Conservation (phyloP, 2,888 invertebrate genomes). For the Mimas tiliae region DNA sequence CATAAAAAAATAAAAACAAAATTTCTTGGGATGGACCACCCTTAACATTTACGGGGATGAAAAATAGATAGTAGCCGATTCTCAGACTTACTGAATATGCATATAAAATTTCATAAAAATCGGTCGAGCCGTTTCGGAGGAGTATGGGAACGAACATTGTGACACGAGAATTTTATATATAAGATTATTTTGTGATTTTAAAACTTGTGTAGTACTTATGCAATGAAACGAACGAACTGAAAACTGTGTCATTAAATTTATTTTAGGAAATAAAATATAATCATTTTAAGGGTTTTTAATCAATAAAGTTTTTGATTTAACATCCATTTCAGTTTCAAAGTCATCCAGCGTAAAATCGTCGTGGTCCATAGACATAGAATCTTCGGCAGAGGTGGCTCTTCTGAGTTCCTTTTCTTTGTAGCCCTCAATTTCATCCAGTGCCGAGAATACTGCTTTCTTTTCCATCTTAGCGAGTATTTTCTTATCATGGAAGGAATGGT, state of each 20-base stretch:
- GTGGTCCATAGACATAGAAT: slow-evolving; percentile 36
- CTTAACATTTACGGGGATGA: too few species aligned
- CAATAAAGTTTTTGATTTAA: not conserved
- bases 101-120: too few species aligned
- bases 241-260: not conserved
- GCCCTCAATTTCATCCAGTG: slow-evolving; percentile 58
- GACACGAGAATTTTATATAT: too few species aligned
- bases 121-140: too few species aligned
- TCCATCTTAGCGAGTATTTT: slow-evolving; percentile 76
- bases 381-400: not conserved
- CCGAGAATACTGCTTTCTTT: slow-evolving; percentile 72
- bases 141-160: too few species aligned
- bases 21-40: too few species aligned
- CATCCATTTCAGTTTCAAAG: slow-evolving; percentile 12
- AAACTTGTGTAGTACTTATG: too few species aligned
- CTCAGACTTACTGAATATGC: too few species aligned
- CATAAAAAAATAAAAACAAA: too few species aligned
- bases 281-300: slow-evolving; percentile 2
- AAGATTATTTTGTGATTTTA: too few species aligned
- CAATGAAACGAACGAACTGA: too few species aligned
- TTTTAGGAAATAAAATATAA: not conserved
- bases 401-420: slow-evolving; percentile 48
- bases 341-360: slow-evolving; percentile 32
- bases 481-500: slow-evolving; percentile 78
- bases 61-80: too few species aligned